Evolutionary conservation across 2,888 invertebrate genomes (phyloP).

Genomic region (Phania funesta): DNA sequence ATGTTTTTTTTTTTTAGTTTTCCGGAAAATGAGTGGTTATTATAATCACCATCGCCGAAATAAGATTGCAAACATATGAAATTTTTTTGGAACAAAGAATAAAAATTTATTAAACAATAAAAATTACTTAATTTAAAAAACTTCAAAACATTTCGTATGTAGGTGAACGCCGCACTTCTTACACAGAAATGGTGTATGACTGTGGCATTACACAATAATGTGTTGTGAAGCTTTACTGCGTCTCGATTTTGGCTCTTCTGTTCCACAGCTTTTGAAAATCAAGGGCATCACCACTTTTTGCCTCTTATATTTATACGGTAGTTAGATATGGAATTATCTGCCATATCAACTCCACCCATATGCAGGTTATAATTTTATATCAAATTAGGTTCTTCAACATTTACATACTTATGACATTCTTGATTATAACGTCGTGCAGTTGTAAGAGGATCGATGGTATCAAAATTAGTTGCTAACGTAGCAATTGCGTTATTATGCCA

Average conservation of each 20-base stretch:
- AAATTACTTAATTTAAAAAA: too few relatives aligned
- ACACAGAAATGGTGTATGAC: background rate
- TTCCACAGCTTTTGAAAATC: background rate
- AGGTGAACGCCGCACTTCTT: background rate
- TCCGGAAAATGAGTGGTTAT: background rate
- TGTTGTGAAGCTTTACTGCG: background rate
- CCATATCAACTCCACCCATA: slow-evolving; percentile 4
- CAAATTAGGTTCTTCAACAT: background rate
- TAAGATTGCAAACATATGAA: background rate
- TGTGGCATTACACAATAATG: too few relatives aligned
- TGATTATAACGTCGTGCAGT: slow-evolving; percentile 5
- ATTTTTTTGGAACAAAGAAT: background rate
- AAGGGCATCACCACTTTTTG: background rate
- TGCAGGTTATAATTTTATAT: slow-evolving; percentile 10
- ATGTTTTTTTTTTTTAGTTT: background rate
- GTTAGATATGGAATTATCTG: slow-evolving; percentile 6
- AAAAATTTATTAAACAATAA: background rate
- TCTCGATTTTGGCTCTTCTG: background rate
- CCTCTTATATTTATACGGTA: slow-evolving; percentile 10
- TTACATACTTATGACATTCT: background rate
- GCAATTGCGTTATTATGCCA: too few relatives aligned
- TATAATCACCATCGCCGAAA: background rate
- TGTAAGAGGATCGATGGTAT: slow-evolving; percentile 1
- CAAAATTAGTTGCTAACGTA: background rate
- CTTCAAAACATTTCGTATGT: background rate